A percentile compares a stretch with the other conserved stretches of the same genome.
Evolutionary conservation across 2,888 invertebrate species (phyloP).

Genomic region (Stomorhina lunata): DNA sequence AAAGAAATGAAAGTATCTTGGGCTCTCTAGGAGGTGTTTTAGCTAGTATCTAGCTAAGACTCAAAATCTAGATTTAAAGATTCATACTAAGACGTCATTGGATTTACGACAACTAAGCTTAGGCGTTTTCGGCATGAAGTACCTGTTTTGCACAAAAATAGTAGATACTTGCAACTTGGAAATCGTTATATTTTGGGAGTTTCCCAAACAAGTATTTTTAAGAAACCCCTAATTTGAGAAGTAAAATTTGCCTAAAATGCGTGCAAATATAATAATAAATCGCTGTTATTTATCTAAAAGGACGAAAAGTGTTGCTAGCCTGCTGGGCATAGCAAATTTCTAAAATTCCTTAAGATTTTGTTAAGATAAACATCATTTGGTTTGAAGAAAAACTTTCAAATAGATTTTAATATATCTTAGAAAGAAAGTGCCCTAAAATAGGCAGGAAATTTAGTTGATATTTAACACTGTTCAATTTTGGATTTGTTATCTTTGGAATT

Average conservation of each 20-base stretch:
- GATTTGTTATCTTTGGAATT: not conserved
- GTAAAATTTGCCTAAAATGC: not conserved
- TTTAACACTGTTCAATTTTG: constrained; percentile 30
- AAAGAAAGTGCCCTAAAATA: not conserved
- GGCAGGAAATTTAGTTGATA: constrained; percentile 41
- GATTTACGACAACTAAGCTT: not conserved
- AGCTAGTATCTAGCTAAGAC: not conserved
- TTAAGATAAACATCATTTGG: constrained; percentile 31
- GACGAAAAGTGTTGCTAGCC: not conserved
- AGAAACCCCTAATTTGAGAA: too few species aligned
- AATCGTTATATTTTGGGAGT: constrained; percentile 37
- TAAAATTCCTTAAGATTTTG: constrained; percentile 28
- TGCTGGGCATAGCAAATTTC: constrained; percentile 41
- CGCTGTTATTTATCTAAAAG: not conserved
- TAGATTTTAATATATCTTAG: not conserved
- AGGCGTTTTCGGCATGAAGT: constrained; percentile 19
- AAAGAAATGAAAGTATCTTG: not conserved
- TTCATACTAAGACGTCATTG: not conserved
- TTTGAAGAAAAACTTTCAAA: not conserved
- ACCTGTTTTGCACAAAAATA: constrained; percentile 40
- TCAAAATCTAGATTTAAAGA: not conserved
- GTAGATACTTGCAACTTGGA: too few species aligned
- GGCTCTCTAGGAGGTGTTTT: constrained; percentile 34
- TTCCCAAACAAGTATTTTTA: constrained; percentile 35
- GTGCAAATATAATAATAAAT: not conserved